Conservation (phyloP, 2,113 vertebrate genomes). For the human (Homo sapiens) region DNA sequence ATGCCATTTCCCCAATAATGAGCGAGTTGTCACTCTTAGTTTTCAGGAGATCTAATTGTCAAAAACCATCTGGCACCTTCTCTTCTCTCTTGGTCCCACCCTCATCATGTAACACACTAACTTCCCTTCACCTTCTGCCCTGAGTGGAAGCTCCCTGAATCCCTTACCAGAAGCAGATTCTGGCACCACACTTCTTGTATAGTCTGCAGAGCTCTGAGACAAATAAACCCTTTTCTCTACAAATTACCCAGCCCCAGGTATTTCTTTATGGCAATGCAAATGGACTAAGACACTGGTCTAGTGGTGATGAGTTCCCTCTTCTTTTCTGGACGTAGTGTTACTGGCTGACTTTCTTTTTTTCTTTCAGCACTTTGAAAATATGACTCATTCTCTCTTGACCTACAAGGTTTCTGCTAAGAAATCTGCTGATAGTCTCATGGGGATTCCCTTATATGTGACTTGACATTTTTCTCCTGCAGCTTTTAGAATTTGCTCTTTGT, state of each 20-base stretch:
- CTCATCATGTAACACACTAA: neutral
- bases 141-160: neutral
- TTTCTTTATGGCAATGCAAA: neutral
- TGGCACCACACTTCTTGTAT: neutral
- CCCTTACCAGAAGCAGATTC: neutral
- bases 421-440: neutral
- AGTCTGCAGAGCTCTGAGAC: neutral
- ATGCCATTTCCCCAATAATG: neutral
- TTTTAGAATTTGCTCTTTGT: neutral
- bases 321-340: neutral
- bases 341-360: neutral
- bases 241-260: neutral
- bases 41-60: neutral
- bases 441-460: neutral
- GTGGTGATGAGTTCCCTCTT: neutral
- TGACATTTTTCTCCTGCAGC: neutral
- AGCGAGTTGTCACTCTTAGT: neutral
- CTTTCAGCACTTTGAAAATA: neutral
- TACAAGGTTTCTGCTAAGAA: neutral
- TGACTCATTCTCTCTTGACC: neutral
- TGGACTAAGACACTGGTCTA: neutral
- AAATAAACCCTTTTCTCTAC: neutral
- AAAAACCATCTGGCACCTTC: neutral
- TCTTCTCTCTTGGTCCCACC: neutral
- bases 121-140: neutral